A percentile compares a stretch with the other conserved stretches of the same genome.
Evolutionary conservation across 1,140 invertebrate species (phyloP).

Genomic region (Aphis craccivora): DNA sequence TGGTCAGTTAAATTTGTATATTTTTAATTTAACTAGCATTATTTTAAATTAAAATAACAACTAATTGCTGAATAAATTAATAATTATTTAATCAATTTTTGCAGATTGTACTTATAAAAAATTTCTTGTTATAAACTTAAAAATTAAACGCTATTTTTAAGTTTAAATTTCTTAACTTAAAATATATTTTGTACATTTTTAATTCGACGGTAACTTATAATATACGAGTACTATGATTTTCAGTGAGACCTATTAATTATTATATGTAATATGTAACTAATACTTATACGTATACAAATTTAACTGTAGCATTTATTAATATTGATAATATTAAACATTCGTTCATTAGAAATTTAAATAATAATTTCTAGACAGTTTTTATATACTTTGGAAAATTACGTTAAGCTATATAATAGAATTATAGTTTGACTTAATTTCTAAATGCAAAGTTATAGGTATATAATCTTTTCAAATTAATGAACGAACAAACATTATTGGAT

Average conservation of each 20-base stretch:
- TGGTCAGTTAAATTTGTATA: background rate
- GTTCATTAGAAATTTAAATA: background rate
- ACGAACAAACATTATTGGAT: background rate
- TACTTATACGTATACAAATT: background rate
- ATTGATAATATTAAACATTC: background rate
- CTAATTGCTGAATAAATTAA: background rate
- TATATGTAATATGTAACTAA: background rate
- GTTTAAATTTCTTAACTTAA: no score
- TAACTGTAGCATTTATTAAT: background rate
- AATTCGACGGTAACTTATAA: background rate
- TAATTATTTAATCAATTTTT: background rate
- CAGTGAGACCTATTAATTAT: background rate
- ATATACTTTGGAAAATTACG: background rate
- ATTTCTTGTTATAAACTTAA: background rate
- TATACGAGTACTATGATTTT: background rate
- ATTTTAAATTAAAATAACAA: background rate
- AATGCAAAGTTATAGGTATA: background rate
- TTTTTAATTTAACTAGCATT: background rate
- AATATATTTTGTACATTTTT: background rate
- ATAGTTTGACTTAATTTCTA: no score
- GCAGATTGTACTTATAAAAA: background rate
- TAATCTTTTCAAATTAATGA: background rate
- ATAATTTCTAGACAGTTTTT: background rate
- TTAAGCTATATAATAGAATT: background rate
- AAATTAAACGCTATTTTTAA: no score